Conservation (phyloP, 2,888 invertebrate genomes). For the Smittia aterrima region DNA sequence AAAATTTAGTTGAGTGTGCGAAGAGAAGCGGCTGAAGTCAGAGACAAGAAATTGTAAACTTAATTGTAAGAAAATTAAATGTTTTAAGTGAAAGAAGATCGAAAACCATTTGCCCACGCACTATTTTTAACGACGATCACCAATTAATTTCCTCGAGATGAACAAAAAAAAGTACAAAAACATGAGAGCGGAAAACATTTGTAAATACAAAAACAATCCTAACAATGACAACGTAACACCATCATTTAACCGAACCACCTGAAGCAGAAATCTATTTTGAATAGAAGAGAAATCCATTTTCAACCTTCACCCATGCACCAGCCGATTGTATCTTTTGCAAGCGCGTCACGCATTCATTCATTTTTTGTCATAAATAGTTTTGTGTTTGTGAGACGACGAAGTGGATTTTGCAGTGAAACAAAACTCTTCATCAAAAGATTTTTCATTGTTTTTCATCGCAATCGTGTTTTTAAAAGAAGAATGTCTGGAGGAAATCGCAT, state of each 20-base stretch:
- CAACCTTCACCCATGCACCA: conserved; percentile 1
- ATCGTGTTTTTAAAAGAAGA: conserved; percentile 2
- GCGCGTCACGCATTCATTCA: too few species aligned
- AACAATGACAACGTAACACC: not conserved
- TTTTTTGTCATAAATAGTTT: not conserved
- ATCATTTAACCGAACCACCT: not conserved
- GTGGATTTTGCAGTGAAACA: not conserved
- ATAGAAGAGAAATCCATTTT: conserved; percentile 5
- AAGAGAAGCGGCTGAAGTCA: too few species aligned
- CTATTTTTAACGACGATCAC: too few species aligned
- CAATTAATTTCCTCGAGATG: not conserved
- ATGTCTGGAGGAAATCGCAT: not conserved
- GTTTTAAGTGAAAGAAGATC: too few species aligned
- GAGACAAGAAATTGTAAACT: too few species aligned
- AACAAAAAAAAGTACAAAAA: conserved; percentile 16
- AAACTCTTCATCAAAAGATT: not conserved
- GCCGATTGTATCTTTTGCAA: not conserved
- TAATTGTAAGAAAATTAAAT: too few species aligned
- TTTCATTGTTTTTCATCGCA: conserved; percentile 16
- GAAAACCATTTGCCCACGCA: too few species aligned
- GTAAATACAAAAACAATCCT: not conserved
- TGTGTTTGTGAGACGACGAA: not conserved
- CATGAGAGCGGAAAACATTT: conserved; percentile 9
- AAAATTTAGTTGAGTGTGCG: too few species aligned
- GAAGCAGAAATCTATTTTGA: not conserved